Conservation (phyloP, 53 echinoderm and acorn worm genomes). For the Paracentrotus lividus region DNA sequence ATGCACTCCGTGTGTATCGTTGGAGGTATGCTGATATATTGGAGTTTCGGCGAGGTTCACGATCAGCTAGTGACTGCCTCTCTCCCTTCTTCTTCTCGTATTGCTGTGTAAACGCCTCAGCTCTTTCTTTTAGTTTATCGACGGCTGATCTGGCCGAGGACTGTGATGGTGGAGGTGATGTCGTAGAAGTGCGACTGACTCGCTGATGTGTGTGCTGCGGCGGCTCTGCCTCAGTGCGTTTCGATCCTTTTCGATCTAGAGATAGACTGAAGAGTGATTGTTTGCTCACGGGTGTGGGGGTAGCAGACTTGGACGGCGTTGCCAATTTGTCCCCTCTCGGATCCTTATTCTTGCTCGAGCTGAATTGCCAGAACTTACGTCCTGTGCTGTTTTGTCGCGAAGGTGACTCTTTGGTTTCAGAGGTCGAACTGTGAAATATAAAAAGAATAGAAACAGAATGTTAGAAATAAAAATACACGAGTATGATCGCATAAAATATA, state of each 20-base stretch:
- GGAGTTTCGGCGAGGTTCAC: conserved; percentile 15
- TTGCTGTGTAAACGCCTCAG: conserved; percentile 58
- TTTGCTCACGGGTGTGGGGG: conserved; percentile 24
- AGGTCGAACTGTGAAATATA: not conserved
- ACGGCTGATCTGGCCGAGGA: conserved; percentile 38
- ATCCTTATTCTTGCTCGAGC: conserved; percentile 53
- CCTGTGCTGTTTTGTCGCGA: conserved; percentile 51
- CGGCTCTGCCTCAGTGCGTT: conserved; percentile 10
- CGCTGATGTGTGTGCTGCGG: not conserved
- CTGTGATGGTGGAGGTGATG: not conserved
- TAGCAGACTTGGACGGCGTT: conserved; percentile 15
- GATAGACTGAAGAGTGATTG: conserved; percentile 55
- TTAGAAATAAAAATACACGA: not conserved
- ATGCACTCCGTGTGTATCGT: conserved; percentile 59
- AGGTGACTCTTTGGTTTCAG: conserved; percentile 40
- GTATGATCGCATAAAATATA: not conserved
- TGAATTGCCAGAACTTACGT: conserved; percentile 66
- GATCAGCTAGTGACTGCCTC: conserved; percentile 55
- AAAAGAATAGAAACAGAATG: not conserved
- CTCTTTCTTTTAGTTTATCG: conserved; percentile 58
- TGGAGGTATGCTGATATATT: conserved; percentile 41
- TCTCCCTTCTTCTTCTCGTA: conserved; percentile 60
- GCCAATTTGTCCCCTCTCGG: conserved; percentile 59
- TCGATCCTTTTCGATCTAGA: conserved; percentile 46
- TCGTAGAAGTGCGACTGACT: not conserved